These are phyloP conservation scores for Hylyphantes graminicola DNA, from an alignment of 1,140 invertebrate species.

Conservation along the genomic window DNA sequence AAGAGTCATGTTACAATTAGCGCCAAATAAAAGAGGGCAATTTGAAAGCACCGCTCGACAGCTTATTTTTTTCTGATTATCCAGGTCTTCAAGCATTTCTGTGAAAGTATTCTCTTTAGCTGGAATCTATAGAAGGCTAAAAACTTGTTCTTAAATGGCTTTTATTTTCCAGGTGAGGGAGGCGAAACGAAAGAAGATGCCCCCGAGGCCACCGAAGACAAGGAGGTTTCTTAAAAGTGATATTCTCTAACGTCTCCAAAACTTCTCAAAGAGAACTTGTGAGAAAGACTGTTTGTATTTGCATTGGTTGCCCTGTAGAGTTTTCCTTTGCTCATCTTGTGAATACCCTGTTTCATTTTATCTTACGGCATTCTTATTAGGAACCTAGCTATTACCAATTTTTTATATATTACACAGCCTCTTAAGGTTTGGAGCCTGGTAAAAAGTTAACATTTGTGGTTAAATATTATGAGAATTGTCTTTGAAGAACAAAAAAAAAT, in stretches of 20 bases:
- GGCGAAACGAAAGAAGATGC: constrained; percentile 46
- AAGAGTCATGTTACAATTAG: no score
- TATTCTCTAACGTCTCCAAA: constrained; percentile 51
- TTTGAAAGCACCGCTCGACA: no score
- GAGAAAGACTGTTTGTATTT: constrained; percentile 60
- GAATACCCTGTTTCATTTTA: constrained; percentile 59
- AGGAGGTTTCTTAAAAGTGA: constrained; percentile 60
- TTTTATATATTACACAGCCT: constrained; percentile 29
- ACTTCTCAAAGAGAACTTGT: constrained; percentile 46
- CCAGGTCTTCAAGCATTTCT: no score
- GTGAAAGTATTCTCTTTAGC: no score
- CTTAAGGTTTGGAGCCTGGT: constrained; percentile 36
- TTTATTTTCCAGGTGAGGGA: constrained; percentile 37
- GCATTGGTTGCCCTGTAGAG: constrained; percentile 60
- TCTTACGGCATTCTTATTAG: constrained; percentile 41
- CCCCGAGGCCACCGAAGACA: constrained; percentile 45
- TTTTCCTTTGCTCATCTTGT: constrained; percentile 61
- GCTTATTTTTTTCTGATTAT: no score
- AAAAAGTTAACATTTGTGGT: no score
- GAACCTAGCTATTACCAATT: constrained; percentile 56
- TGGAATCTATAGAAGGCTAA: background rate
- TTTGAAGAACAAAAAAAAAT: background rate
- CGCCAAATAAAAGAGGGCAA: no score
- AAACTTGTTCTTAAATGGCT: background rate
- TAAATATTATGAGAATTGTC: background rate